Conservation (phyloP, 92 coral and sea anemone genomes). For the Epizoanthus stellaris region DNA sequence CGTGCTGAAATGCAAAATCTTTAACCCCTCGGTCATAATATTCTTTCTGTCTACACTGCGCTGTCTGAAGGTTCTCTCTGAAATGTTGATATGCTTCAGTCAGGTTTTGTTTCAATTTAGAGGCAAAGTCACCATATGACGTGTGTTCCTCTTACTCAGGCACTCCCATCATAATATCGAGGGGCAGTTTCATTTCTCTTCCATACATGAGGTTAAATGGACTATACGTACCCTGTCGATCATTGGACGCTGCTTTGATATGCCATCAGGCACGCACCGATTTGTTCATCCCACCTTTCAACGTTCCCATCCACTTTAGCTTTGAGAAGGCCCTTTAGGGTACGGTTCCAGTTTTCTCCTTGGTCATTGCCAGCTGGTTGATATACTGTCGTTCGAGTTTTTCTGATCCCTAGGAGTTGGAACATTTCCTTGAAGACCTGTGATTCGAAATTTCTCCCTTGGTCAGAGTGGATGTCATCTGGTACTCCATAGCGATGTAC, state of each 20-base stretch:
- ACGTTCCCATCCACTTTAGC: too few relatives aligned
- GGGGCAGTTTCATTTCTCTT: not conserved
- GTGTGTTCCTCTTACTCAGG: not conserved
- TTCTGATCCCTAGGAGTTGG: too few relatives aligned
- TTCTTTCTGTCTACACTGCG: not conserved
- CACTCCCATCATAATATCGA: not conserved
- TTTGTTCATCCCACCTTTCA: too few relatives aligned
- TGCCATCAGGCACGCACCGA: too few relatives aligned
- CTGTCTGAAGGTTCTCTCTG: not conserved
- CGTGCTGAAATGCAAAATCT: not conserved
- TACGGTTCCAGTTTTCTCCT: too few relatives aligned
- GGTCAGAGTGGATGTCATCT: too few relatives aligned
- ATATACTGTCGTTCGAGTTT: too few relatives aligned
- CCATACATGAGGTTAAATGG: not conserved
- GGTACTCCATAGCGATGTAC: too few relatives aligned
- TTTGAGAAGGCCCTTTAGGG: too few relatives aligned
- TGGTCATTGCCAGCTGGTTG: too few relatives aligned
- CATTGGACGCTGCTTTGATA: not conserved
- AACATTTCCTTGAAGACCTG: too few relatives aligned
- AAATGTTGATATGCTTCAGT: not conserved
- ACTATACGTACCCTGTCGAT: not conserved
- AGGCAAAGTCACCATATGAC: not conserved
- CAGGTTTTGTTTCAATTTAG: not conserved
- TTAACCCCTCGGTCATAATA: not conserved
- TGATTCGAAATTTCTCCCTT: too few relatives aligned